Evolutionary conservation across 2,797 vertebrate genomes (phyloP), one percentile per base, ranked within the genome.

Genomic region (Acridotheres tristis): DNA sequence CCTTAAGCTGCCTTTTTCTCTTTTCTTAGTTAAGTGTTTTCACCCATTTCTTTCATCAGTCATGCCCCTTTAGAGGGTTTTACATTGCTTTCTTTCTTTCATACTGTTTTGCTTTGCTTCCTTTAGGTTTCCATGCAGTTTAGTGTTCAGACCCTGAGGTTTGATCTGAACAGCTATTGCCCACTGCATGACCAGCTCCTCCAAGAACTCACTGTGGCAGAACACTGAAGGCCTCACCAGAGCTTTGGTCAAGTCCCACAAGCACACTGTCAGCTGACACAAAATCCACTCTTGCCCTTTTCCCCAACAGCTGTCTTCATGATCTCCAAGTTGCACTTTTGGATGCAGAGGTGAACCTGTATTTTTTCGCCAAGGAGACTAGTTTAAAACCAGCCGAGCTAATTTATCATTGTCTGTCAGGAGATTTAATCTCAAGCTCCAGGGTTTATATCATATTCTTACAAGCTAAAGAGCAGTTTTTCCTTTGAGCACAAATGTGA

Each of bases 391-490:
- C 55, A 69, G 58, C 32, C 67, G 91, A 90, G 40, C 7, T 93
- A 75, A 94, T 91, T 93, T 58, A 91, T 95, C 83, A 91, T 69
- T 32, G 59, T 86, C 51, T 91, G 71, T 48, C 71, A 47, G 11
- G 34, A 88, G 58, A 88, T 91, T 43, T 89, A 85, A 83, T 83
- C 43, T 78, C 61, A 59, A 4, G 66, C 69, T 78, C 58, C 50
- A 62, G 38, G 26, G 55, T 62, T 78, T 59, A 48, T 34, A 78
- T 42, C 11, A 38, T 18, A 59, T 58, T 89, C 26, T 77, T 63
- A 40, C 11, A 57, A 43, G 32, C 23, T 69, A 21, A 82, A 85
- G 30, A 82, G 20, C 8, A 61, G 23, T 45, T 77, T 58, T 76
- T 79, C 8, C 38, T 85, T 67, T 67, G 43, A 67, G 61, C 34